Evolutionary conservation across 2,888 invertebrate genomes (phyloP), one percentile per base, ranked within the genome.

Genomic region (Torymus texanus): DNA sequence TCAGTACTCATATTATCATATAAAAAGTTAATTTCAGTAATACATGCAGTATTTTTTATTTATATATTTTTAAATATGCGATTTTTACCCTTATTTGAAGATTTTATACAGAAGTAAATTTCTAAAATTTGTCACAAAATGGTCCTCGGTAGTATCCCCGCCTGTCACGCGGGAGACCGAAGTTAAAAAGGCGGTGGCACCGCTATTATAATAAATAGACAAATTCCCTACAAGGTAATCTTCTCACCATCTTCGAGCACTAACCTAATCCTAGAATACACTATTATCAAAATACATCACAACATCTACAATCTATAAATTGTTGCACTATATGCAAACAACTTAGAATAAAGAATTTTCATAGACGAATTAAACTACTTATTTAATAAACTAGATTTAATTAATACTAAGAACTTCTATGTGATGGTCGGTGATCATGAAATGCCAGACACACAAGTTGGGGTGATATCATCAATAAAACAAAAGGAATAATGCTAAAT

Each of bases 181-280:
- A 8, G 16, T 14, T 13, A 4, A 1, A 63, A 71, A 58, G 83
- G 80, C 8, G 83, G 84, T 1, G 83, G 83, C 0, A 83, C 84
- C 29, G 29, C 29, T 3, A 29, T 29, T 0, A 5, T 29, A 29
- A 29, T 29, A 0, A 12, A 1, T 0, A 65, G 63, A 2, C 71
- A 21, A 8, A 56, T 21, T 29, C 18, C 53, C 5, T 11, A 83
- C 13, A 82, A 84, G 29, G 4, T 5, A 29, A 4, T 29, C 3
- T 29, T 29, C 5, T 29, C 5, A 3, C 29, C 29, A 5, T 29
- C 29, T 0, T 29, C 29, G 29, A 29, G 5, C 3, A 29, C 3
- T 29, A 29, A 29, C 29, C 1, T 5, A 29, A 5, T 5, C 0
- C 29, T 73, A 29, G 29, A 29, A 5, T 61, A 71, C 0, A 72